Evolutionary conservation across 2,888 invertebrate species (phyloP).

Genomic region (Ferdinandea cuprea): DNA sequence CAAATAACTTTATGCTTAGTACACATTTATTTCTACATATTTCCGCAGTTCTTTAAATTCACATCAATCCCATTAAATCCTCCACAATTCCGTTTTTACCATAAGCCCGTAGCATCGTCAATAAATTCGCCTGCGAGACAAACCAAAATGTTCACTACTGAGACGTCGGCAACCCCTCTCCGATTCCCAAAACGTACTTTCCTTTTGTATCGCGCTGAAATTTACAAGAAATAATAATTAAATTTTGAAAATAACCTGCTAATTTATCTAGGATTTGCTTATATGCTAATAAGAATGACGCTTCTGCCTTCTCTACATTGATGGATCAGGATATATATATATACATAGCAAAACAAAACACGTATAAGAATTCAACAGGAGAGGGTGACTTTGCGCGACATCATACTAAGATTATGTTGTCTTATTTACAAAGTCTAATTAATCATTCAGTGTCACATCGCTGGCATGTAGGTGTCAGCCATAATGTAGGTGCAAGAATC

Average conservation of each 20-base stretch:
- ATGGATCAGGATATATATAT: not conserved
- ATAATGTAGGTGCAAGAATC: slow-evolving; percentile 23
- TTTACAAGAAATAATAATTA: slow-evolving; percentile 45
- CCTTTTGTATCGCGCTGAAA: slow-evolving; percentile 6
- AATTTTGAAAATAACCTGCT: slow-evolving; percentile 33
- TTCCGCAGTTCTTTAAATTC: no score
- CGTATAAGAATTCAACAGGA: not conserved
- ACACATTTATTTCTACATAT: no score
- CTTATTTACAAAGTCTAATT: slow-evolving; percentile 36
- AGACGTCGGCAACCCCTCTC: slow-evolving; percentile 16
- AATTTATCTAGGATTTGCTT: slow-evolving; percentile 37
- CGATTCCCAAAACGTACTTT: not conserved
- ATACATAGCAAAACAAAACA: not conserved
- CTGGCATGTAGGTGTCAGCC: not conserved
- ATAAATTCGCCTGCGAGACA: not conserved
- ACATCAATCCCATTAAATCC: no score
- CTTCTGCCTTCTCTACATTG: not conserved
- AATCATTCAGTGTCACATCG: slow-evolving; percentile 40
- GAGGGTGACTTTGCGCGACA: slow-evolving; percentile 13
- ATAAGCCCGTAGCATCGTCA: no score
- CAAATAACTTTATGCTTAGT: no score
- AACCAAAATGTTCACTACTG: not conserved
- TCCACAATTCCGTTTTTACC: no score
- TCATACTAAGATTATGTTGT: slow-evolving; percentile 44
- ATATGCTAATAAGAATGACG: slow-evolving; percentile 32